Base-by-base conservation (phyloP, 2,113 vertebrate species). In the Cyprinodon tularosa region DNA sequence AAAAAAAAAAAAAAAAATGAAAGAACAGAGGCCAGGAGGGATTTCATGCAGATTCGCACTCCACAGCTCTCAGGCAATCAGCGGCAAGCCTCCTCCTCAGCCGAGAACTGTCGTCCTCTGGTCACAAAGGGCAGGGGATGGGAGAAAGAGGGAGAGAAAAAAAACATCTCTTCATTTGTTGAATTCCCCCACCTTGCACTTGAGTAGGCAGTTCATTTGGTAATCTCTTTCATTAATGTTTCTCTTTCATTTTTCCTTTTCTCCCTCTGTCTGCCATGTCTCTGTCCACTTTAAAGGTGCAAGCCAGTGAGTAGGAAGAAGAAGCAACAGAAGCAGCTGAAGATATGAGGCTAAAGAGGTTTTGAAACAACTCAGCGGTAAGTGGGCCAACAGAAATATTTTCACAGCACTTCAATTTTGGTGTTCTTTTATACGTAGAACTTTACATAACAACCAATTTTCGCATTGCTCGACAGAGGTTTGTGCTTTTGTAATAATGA, bases 301-400 rank as follows among this genome's bases (percentile, higher is more conserved):
- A 6, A 83, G 78, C 70, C 84, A 89, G 73, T 66, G 20, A 82
- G 79, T 82, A 85, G 78, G 82, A 88, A 71, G 76, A 88, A 72
- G 87, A 74, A 85, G 81, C 72, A 68, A 59, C 86, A 74, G 87
- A 83, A 90, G 80, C 77, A 88, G 82, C 84, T 77, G 86, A 90
- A 93, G 93, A 92, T 90, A 95, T 95, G 94, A 93, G 91, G 89
- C 87, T 92, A 89, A 93, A 92, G 88, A 84, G 78, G 67, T 87
- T 93, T 92, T 95, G 89, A 94, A 92, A 89, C 89, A 90, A 79
- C 86, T 72, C 77, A 90, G 83, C 15, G 92, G 94, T 95, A 87
- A 94, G 93, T 79, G 66, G n/a, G 47, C 57, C 68, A 59, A 53
- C 48, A 44, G 66, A 84, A 61, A 79, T 70, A 20, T 68, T 20